phyloP scores from a whole-genome alignment of 2,888 invertebrate species.

The Drosophila eohydei region DNA sequence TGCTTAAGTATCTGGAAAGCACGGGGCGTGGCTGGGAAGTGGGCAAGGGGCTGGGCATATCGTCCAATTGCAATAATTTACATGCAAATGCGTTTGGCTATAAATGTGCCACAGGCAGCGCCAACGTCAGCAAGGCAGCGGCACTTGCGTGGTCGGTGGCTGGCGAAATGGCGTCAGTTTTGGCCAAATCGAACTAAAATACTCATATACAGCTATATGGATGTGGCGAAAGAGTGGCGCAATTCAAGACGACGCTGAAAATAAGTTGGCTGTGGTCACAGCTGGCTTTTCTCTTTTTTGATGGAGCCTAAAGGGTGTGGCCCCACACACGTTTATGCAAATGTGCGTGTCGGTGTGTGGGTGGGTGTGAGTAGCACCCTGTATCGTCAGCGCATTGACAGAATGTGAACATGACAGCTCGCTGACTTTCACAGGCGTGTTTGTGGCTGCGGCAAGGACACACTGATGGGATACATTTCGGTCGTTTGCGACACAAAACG shows the following conservation, averaged over 20 bases:
- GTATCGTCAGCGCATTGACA: conserved; percentile 45
- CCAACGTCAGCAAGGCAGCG: conserved; percentile 20
- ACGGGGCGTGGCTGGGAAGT: background rate
- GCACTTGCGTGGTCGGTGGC: background rate
- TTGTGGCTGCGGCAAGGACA: conserved; percentile 34
- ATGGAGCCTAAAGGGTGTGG: conserved; percentile 28
- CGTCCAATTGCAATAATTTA: conserved; percentile 68
- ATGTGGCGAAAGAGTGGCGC: conserved; percentile 21
- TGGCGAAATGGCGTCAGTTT: background rate
- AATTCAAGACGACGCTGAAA: conserved; percentile 30
- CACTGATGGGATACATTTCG: conserved; percentile 48
- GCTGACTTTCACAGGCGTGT: conserved; percentile 26
- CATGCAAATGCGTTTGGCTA: conserved; percentile 72
- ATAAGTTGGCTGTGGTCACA: conserved; percentile 56
- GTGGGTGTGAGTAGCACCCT: conserved; percentile 5
- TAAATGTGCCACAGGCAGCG: conserved; percentile 67
- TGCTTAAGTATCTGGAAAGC: conserved; percentile 27
- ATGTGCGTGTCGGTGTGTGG: background rate
- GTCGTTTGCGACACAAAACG: conserved; percentile 50
- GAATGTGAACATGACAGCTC: conserved; percentile 56
- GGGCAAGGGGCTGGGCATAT: background rate
- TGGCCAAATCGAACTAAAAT: conserved; percentile 56
- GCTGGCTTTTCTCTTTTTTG: conserved; percentile 39
- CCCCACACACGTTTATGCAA: conserved; percentile 2
- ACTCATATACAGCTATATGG: conserved; percentile 11